Evolutionary conservation across 2,888 invertebrate species (phyloP).

Genomic region (Sminthurides aquaticus): DNA sequence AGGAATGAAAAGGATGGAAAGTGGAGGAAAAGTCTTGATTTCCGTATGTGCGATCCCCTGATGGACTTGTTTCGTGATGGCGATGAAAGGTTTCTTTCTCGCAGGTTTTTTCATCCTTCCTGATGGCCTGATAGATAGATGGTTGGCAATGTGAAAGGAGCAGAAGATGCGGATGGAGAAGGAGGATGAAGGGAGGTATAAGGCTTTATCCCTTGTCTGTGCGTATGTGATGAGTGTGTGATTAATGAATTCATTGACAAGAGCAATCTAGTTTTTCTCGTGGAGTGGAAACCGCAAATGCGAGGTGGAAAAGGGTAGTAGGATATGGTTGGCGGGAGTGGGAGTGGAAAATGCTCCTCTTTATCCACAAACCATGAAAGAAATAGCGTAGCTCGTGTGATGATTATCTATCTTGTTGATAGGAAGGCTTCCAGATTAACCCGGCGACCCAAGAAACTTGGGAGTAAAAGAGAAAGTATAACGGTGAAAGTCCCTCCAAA

Average conservation of each 20-base stretch:
- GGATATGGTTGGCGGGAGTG: too few species aligned
- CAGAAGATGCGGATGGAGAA: too few species aligned
- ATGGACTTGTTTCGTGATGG: background rate
- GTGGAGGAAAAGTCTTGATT: background rate
- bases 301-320: background rate
- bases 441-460: too few species aligned
- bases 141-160: background rate
- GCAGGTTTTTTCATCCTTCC: background rate
- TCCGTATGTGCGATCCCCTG: background rate
- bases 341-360: constrained; percentile 9
- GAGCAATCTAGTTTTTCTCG: constrained; percentile 11
- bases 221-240: constrained; percentile 7
- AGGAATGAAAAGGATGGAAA: background rate
- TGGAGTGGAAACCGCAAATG: constrained; percentile 1
- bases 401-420: constrained; percentile 22
- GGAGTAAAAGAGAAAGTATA: too few species aligned
- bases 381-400: background rate
- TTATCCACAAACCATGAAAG: background rate
- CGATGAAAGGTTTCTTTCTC: too few species aligned
- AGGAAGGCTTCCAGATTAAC: background rate
- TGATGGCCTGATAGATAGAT: background rate
- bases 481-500: too few species aligned
- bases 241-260: constrained; percentile 24
- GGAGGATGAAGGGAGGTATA: too few species aligned
- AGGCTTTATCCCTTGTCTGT: background rate